phyloP scores from a whole-genome alignment of 35 echinoderm and acorn worm species.

The Eucidaris tribuloides region DNA sequence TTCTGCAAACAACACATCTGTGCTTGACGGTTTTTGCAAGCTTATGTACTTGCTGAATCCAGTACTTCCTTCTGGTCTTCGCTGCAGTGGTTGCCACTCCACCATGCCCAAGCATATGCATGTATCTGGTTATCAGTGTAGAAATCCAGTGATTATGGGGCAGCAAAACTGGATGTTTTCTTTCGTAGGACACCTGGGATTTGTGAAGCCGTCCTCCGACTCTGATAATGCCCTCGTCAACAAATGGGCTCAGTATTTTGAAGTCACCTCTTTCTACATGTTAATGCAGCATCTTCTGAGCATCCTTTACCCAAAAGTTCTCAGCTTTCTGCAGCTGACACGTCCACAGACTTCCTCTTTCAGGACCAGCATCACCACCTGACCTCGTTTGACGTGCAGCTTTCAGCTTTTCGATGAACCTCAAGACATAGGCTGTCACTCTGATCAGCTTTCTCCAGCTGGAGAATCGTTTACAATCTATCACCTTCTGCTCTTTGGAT shows the following conservation, averaged over 20 bases:
- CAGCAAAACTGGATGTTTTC: neutral
- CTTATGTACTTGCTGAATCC: slow-evolving; percentile 5
- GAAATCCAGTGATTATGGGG: neutral
- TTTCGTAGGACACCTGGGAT: neutral
- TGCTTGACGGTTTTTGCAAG: slow-evolving; percentile 44
- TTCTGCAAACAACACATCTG: slow-evolving; percentile 36
- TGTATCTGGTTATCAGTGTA: neutral
- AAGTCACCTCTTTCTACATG: neutral
- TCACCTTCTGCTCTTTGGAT: neutral
- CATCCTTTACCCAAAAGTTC: neutral
- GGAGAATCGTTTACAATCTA: neutral
- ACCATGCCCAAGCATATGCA: neutral
- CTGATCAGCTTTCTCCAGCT: neutral
- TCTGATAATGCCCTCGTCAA: neutral
- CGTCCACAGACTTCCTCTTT: too few relatives aligned
- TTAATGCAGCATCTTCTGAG: neutral
- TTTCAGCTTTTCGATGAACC: neutral
- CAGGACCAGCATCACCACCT: neutral
- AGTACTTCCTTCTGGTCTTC: slow-evolving; percentile 24
- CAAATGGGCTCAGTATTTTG: neutral
- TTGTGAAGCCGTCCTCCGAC: neutral
- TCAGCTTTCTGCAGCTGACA: neutral
- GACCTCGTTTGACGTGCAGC: neutral
- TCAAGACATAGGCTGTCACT: neutral
- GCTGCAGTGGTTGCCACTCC: neutral